Evolutionary conservation across 2,888 invertebrate genomes (phyloP), one percentile per base, ranked within the genome.

Genomic region (Lampropteryx suffumata): DNA sequence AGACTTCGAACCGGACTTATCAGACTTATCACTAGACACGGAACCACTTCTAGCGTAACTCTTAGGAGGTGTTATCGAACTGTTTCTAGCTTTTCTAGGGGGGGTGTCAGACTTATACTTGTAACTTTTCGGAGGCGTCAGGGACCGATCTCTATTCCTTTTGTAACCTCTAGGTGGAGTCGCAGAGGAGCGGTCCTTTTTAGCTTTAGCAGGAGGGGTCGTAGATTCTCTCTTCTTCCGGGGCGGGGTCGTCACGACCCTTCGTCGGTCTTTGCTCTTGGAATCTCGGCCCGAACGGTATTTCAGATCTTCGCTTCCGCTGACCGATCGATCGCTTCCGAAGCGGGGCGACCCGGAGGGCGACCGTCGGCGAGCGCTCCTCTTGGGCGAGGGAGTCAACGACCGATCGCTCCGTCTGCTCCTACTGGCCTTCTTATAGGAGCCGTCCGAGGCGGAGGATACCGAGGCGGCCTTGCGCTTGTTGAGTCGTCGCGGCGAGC

Each of bases 51-150:
- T 69, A 1, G 82, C 82, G 49, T 90, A 89, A 58, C 83, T 78
- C 54, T 82, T 84, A 0, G 89, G 88, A 8, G 89, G 88, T 5
- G 89, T 88, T 35, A 88, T 58, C 0, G 85, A 84, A 60, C 73
- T 78, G 7, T 87, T 81, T 61, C 76, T 73, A 6, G 48, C 61
- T 52, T 76, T 84, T 48, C 70, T 73, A n/a, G 70, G 64, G 11
- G 74, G 66, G 1, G 73, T 67, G 1, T 69, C 66, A 33, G 71
- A 66, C 50, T 75, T 73, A 30, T 67, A 65, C 57, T 80, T 79
- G 49, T 70, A 74, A 33, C 64, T 72, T 57, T 65, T 78, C 1
- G 75, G 69, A 6, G 82, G 80, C 1, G 78, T 75, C 5, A 57
- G 29, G 2, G 74, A 77, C 3, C 60, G 49, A 2, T 76, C 73